Percentiles rank a stretch among this genome's conserved stretches.
Evolutionary conservation across 2,888 invertebrate species (phyloP).

Genomic region (Myopa testacea): DNA sequence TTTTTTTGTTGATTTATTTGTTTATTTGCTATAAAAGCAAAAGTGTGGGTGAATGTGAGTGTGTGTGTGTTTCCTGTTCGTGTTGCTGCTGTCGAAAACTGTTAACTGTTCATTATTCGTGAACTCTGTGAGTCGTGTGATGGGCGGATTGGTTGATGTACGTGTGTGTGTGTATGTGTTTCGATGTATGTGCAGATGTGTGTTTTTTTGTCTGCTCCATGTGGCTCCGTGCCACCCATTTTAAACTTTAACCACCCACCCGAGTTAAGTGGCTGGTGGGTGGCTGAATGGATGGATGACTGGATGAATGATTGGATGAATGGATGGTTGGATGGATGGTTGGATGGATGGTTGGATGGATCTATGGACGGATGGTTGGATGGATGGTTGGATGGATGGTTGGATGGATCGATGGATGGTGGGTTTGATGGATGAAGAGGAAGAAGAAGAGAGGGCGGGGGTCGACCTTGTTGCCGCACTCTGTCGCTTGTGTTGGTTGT

Average conservation of each 20-base stretch:
- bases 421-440: no score
- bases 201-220: no score
- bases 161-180: background rate
- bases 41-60: background rate
- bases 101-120: conserved; percentile 26
- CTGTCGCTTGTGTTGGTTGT: conserved; percentile 24
- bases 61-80: background rate
- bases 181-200: background rate
- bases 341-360: background rate
- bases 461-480: conserved; percentile 3
- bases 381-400: background rate
- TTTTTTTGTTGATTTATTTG: background rate
- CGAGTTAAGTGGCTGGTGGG: background rate
- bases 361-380: background rate
- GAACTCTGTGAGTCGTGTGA: conserved; percentile 11
- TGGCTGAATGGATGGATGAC: background rate
- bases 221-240: no score
- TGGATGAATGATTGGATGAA: background rate
- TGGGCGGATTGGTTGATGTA: background rate
- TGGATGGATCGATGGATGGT: background rate
- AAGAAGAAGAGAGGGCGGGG: background rate
- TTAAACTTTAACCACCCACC: no score
- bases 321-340: background rate
- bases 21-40: background rate
- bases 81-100: conserved; percentile 4